A percentile compares a stretch with the other conserved stretches of the same genome.
Evolutionary conservation across 2,113 vertebrate species (phyloP).

Genomic region (Larimichthys crocea): DNA sequence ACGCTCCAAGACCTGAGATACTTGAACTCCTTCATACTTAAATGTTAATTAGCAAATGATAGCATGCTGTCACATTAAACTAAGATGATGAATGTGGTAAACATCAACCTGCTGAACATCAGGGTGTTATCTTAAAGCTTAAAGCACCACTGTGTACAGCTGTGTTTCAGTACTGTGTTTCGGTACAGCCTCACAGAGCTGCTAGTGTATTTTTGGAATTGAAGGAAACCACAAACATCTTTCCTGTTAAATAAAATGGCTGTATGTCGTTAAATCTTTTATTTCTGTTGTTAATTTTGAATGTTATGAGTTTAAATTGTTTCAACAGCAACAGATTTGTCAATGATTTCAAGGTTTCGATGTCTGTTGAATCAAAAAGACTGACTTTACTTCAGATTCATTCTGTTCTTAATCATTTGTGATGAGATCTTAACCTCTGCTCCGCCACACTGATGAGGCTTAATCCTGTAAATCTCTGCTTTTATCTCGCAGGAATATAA

Average conservation of each 20-base stretch:
- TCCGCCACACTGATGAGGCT: neutral
- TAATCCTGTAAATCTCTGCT: neutral
- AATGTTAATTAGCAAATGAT: too few relatives aligned
- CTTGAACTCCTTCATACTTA: too few relatives aligned
- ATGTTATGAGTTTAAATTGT: neutral
- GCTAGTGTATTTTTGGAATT: neutral
- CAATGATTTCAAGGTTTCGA: neutral
- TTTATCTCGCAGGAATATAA: constrained; percentile 89
- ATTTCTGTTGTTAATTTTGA: neutral
- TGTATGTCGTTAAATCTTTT: neutral
- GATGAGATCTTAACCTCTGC: neutral
- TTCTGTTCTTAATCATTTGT: neutral
- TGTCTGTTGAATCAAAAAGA: neutral
- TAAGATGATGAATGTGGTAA: neutral
- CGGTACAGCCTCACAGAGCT: neutral
- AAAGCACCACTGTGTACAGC: neutral
- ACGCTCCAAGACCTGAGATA: too few relatives aligned
- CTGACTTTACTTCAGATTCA: neutral
- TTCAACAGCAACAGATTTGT: neutral
- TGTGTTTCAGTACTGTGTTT: neutral
- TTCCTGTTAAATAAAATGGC: neutral
- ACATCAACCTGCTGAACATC: neutral
- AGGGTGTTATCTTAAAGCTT: neutral
- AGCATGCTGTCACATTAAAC: too few relatives aligned
- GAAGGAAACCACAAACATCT: neutral